Conservation (phyloP, 2,113 vertebrate species). For the Heterocephalus glaber region DNA sequence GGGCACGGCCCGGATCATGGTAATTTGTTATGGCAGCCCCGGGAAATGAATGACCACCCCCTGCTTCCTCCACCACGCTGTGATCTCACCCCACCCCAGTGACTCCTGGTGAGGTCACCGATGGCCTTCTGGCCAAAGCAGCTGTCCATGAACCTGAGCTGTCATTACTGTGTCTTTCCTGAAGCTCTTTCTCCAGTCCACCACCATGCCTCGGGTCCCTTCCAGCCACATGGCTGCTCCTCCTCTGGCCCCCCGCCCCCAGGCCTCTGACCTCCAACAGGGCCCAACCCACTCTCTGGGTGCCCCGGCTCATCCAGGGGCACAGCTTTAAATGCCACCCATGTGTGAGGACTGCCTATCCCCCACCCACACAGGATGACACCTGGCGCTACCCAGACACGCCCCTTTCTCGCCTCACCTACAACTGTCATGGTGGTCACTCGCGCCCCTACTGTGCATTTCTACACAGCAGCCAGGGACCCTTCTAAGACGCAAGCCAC, state of each 20-base stretch:
- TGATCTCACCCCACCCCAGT: not conserved
- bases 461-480: not conserved
- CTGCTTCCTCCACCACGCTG: not conserved
- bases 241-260: not conserved
- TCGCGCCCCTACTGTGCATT: fast-evolving
- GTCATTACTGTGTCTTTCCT: not conserved
- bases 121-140: not conserved
- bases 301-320: not conserved
- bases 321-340: not conserved
- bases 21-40: not conserved
- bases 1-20: fast-evolving
- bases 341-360: not conserved
- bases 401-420: not conserved
- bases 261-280: not conserved
- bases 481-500: not conserved
- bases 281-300: not conserved
- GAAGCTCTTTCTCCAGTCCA: not conserved
- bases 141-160: not conserved
- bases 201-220: not conserved
- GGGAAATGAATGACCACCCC: not conserved
- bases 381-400: fast-evolving
- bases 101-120: not conserved
- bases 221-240: not conserved
- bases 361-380: not conserved
- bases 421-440: not conserved